Evolutionary conservation across 2,888 invertebrate genomes (phyloP), one percentile per base, ranked within the genome.

Genomic region (Trachelus troglodyta): DNA sequence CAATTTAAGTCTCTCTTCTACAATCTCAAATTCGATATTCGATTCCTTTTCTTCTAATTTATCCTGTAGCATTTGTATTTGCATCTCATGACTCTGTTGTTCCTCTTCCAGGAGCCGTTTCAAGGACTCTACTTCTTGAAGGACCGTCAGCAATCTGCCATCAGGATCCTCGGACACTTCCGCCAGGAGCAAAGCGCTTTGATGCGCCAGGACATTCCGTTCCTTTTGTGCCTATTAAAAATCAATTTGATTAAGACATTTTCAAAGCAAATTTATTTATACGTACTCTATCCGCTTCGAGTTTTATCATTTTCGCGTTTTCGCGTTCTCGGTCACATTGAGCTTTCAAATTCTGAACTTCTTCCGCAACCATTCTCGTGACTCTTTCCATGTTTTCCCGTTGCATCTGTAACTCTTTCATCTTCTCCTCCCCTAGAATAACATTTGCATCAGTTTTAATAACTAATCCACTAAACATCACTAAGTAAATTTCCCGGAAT

Each of bases 1-100:
- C 0, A 95, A 89, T 86, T 93, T 94, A 68, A 96, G 92, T 85
- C 95, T 95, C 89, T 96, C 95, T 84, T 95, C 95, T 87, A 95
- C 93, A 0, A 95, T 90, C 34, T 95, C 94, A 23, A 95, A 93
- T 87, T 95, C 94, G 0, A 94, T 94, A 84, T 95, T 95, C 81
- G 94, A 93, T 83, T 95, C 94, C 82, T 94, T 93, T 82, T 95
- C 95, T 75, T 95, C 94, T 75, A 95, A 84, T 89, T 95, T 94
- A 71, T 94, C 94, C 92, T 95, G 95, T 73, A 95, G 86, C 15
- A 93, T 92, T 78, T 93, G 93, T 1, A 95, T 85, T 87, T 94
- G 94, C 69, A 93, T 92, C 11, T 92, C 90, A 84, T 95, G 94
- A 35, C 93, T 87, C 74, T 92, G 92, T 40, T 93, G 92, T 90